Base-by-base conservation (phyloP, 2,888 invertebrate genomes). In the Acanthosepion lycidas region DNA sequence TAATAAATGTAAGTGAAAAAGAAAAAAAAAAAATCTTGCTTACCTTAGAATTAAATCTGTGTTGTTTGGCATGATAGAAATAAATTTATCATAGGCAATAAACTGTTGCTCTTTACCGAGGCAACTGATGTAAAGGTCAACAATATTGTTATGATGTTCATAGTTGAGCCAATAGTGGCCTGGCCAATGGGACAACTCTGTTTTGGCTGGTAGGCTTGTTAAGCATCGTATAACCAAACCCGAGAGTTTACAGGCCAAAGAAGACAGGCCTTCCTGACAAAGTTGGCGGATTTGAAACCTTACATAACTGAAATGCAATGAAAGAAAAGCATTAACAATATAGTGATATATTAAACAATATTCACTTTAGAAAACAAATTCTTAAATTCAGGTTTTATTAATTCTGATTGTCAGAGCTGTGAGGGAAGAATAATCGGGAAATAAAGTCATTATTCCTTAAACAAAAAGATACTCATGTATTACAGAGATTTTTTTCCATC, bases 51-150 rank as follows among this genome's bases (percentile, higher is more conserved):
- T 95, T 9, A 97, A 95, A 8, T 96, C 94, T n/a, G 96, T 94
- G 94, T 97, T 97, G 91, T 53, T 95, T 6, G 97, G 97, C 96
- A 97, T 96, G 78, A 95, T 95, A 23, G 95, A 95, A 6, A 96
- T 95, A 94, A 96, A 95, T 94, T 95, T 96, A 94, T 96, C 96
- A 92, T 96, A 95, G 33, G 96, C 95, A 3, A 95, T 55, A 15
- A 95, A 91, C 59, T 94, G 94, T n/a, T 95, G 95, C 26, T 96
- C 96, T 23, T 95, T 95, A 15, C 49, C 28, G 94, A 96, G 92
- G 91, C 96, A 95, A 15, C 94, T 94, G 93, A 97, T 49, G 95
- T 96, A 96, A 12, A 95, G 94, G 59, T 96, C 96, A 91, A 97
- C 95, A 28, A 97, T 95, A 18, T 94, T 93, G 94, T 96, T 97